Percentiles rank a stretch among this genome's conserved stretches.
These are phyloP conservation scores for Spinibarbus caldwelli DNA, from an alignment of 2,797 vertebrate genomes.

Conservation along the genomic window DNA sequence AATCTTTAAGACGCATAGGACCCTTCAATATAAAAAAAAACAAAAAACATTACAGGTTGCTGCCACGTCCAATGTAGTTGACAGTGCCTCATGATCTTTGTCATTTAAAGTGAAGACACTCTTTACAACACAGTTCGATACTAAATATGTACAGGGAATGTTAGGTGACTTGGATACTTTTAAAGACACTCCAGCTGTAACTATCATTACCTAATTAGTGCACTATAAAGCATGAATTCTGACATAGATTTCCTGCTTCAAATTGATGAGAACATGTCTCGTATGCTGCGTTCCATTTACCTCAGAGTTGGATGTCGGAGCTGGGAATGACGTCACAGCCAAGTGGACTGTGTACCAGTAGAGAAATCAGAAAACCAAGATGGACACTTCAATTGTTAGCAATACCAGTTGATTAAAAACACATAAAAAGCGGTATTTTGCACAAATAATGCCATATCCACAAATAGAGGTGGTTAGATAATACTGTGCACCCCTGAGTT, in stretches of 20 bases:
- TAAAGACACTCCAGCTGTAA: not conserved
- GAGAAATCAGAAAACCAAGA: not conserved
- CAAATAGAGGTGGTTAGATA: not conserved
- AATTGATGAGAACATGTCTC: not conserved
- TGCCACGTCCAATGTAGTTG: too few species aligned
- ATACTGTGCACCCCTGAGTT: too few species aligned
- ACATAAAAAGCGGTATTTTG: not conserved
- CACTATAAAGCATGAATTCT: not conserved
- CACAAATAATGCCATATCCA: not conserved
- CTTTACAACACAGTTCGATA: too few species aligned
- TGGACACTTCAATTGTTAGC: not conserved
- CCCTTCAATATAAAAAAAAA: too few species aligned
- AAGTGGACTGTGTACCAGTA: not conserved
- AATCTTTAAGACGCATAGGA: too few species aligned
- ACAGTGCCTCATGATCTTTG: too few species aligned
- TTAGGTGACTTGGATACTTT: not conserved
- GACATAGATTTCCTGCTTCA: too few species aligned
- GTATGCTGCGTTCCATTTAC: not conserved
- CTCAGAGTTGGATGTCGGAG: not conserved
- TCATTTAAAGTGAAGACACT: too few species aligned
- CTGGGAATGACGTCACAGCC: not conserved
- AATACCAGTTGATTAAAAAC: not conserved
- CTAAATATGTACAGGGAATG: too few species aligned
- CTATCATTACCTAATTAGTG: not conserved
- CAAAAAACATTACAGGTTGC: too few species aligned